phyloP scores from a whole-genome alignment of 2,797 vertebrate genomes.

The Loriculus beryllinus region DNA sequence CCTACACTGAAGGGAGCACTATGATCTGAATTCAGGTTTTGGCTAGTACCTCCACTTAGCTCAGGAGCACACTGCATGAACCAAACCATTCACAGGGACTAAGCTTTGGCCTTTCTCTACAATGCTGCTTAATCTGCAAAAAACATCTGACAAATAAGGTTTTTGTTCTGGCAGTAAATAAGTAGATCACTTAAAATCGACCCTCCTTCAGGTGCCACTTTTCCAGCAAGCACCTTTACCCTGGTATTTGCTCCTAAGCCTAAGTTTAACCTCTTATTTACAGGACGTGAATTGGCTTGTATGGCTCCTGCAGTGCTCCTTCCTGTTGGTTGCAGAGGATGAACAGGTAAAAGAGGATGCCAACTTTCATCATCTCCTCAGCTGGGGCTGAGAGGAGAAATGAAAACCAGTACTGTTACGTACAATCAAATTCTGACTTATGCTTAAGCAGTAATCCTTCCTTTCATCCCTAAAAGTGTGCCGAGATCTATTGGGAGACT shows the following conservation, averaged over 20 bases:
- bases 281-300: neutral
- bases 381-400: neutral
- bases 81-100: neutral
- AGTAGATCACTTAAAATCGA: neutral
- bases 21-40: neutral
- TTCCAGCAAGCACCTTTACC: neutral
- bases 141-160: neutral
- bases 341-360: conserved; percentile 2
- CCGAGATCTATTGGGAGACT: neutral
- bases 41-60: neutral
- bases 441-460: conserved; percentile 1
- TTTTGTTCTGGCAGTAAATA: conserved; percentile 19
- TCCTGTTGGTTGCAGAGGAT: neutral
- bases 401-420: conserved; percentile 24
- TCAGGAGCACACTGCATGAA: neutral
- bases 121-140: neutral
- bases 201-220: neutral
- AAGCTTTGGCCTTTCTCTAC: neutral
- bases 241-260: neutral
- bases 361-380: neutral
- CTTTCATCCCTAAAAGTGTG: neutral
- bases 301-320: neutral
- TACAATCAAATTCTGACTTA: conserved; percentile 1
- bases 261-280: conserved; percentile 26
- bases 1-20: neutral